phyloP scores from a whole-genome alignment of 2,888 invertebrate species.

The Darwinula stevensoni region DNA sequence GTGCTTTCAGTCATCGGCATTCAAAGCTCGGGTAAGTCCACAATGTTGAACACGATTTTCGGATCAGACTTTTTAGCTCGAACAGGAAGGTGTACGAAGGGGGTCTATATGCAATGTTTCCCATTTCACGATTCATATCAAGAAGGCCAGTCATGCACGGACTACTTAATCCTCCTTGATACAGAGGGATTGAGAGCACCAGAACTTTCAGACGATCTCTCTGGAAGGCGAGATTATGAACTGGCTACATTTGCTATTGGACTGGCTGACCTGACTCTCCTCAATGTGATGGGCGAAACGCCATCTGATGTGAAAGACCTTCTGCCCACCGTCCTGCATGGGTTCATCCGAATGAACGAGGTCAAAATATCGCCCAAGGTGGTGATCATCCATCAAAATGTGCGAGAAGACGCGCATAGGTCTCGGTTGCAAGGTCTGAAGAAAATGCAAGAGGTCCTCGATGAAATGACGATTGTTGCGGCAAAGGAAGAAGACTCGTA shows the following conservation, averaged over 20 bases:
- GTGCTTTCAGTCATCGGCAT: too few relatives aligned
- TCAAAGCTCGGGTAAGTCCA: too few relatives aligned
- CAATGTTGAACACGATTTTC: too few relatives aligned
- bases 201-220: background rate
- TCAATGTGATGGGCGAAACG: background rate
- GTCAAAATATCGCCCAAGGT: background rate
- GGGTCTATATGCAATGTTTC: too few relatives aligned
- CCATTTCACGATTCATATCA: too few relatives aligned
- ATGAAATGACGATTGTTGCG: background rate
- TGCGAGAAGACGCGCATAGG: background rate
- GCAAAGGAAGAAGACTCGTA: too few relatives aligned
- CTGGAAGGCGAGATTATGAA: background rate
- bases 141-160: too few relatives aligned
- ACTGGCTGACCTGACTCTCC: background rate
- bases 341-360: constrained; percentile 1
- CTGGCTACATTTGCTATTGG: background rate
- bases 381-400: background rate
- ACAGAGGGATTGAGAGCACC: background rate
- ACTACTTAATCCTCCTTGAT: background rate
- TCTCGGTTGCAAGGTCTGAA: background rate
- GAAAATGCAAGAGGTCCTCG: too few relatives aligned
- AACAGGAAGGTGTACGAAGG: too few relatives aligned
- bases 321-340: background rate
- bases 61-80: too few relatives aligned
- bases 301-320: background rate